These are phyloP conservation scores for Sipha flava DNA, from an alignment of 1,140 invertebrate genomes.

Conservation along the genomic window DNA sequence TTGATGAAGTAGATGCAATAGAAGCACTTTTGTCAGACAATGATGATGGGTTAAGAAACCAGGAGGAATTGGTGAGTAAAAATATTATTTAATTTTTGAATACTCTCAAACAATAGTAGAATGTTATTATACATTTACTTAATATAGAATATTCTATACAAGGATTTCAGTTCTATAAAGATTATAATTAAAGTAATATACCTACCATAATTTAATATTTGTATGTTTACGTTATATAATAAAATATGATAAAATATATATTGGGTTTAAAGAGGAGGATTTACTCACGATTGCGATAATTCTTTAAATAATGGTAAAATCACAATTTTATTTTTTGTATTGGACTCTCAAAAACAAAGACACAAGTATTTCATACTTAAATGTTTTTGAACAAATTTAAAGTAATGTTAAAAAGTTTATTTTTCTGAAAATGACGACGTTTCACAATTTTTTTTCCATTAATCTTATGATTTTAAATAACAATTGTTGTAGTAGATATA, in stretches of 20 bases:
- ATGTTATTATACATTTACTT: neutral
- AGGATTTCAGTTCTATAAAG: neutral
- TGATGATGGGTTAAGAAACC: neutral
- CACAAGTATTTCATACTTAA: neutral
- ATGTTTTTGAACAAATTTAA: neutral
- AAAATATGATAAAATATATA: neutral
- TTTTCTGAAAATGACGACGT: too few species aligned
- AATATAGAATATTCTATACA: neutral
- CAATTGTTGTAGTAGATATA: neutral
- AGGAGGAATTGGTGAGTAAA: neutral
- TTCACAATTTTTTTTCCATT: neutral
- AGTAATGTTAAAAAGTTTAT: neutral
- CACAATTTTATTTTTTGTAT: neutral
- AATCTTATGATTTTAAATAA: neutral
- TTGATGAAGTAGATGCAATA: neutral
- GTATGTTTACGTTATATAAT: neutral
- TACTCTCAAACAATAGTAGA: neutral
- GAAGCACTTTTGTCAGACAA: neutral
- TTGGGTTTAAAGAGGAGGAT: neutral
- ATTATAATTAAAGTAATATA: neutral
- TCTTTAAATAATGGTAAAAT: neutral
- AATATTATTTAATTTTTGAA: too few species aligned
- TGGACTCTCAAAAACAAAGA: neutral
- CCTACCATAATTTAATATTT: neutral
- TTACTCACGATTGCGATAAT: neutral